A percentile compares a stretch with the other conserved stretches of the same genome.
phyloP scores from a whole-genome alignment of 2,797 vertebrate genomes.

The Nasua narica region DNA sequence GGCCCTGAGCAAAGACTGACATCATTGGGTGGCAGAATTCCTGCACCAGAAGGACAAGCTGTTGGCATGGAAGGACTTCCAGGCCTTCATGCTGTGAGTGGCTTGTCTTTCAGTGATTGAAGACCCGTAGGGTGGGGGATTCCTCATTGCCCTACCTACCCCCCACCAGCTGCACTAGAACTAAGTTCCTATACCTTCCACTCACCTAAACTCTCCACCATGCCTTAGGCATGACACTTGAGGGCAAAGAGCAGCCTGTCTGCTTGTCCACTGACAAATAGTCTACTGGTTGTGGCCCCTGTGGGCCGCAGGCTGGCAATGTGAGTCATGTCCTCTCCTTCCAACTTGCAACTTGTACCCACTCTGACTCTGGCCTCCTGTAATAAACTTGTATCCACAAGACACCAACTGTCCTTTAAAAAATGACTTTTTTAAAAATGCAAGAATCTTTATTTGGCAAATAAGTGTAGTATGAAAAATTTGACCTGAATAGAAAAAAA shows the following conservation, averaged over 20 bases:
- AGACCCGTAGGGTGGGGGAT: not conserved
- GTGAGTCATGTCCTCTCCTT: not conserved
- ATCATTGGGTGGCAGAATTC: not conserved
- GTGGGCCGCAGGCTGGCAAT: not conserved
- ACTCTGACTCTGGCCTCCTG: not conserved
- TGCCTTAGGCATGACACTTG: not conserved
- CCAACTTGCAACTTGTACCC: not conserved
- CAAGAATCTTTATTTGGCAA: not conserved
- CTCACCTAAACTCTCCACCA: accelerated
- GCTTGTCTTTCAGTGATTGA: not conserved
- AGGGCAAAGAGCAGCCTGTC: not conserved
- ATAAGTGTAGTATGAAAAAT: not conserved
- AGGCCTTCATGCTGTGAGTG: not conserved
- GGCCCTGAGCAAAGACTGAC: too few relatives aligned
- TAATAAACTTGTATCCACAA: not conserved
- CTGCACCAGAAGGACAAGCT: not conserved
- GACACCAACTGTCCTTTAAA: not conserved
- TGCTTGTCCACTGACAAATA: not conserved
- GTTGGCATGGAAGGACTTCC: not conserved
- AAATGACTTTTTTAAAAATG: not conserved
- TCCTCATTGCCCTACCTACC: not conserved
- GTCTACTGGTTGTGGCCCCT: not conserved
- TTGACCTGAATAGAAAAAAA: not conserved
- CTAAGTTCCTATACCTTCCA: not conserved
- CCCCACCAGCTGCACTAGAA: not conserved